A percentile compares a stretch with the other conserved stretches of the same genome.
These are phyloP conservation scores for Ips nitidus DNA, from an alignment of 1,140 invertebrate species.

Conservation along the genomic window DNA sequence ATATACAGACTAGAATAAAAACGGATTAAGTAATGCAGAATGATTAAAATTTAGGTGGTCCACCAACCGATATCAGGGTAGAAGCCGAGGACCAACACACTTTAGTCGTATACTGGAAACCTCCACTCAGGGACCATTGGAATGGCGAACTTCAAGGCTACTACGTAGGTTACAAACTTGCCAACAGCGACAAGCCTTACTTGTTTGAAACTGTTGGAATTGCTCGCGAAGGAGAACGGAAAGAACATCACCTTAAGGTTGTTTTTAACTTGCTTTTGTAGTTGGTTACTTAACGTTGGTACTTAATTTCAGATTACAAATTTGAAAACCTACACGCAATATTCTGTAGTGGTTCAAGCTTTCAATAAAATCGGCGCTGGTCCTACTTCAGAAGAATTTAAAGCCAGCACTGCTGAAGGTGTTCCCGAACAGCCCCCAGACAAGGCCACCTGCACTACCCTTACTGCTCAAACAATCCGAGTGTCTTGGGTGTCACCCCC, in stretches of 20 bases:
- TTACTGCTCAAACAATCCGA: slow-evolving; percentile 90
- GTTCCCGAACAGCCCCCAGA: slow-evolving; percentile 92
- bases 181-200: slow-evolving; percentile 85
- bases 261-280: too few relatives aligned
- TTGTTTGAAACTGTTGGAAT: slow-evolving; percentile 92
- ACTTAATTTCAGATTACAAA: slow-evolving; percentile 43
- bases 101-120: slow-evolving; percentile 91
- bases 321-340: slow-evolving; percentile 84
- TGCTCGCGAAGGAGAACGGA: slow-evolving; percentile 85
- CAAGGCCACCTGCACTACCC: slow-evolving; percentile 85
- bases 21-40: too few relatives aligned
- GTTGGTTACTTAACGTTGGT: too few relatives aligned
- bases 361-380: slow-evolving; percentile 94
- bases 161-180: slow-evolving; percentile 88
- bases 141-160: slow-evolving; percentile 91
- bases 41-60: slow-evolving; percentile 59
- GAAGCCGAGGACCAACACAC: slow-evolving; percentile 91
- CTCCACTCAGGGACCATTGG: slow-evolving; percentile 84
- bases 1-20: too few relatives aligned
- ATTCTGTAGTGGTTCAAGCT: slow-evolving; percentile 91
- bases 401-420: slow-evolving; percentile 88
- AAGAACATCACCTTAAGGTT: slow-evolving; percentile 84
- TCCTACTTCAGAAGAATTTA: slow-evolving; percentile 85
- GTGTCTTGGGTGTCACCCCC: slow-evolving; percentile 93
- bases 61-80: slow-evolving; percentile 80